These are phyloP conservation scores for Beroe ovata DNA, from an alignment of 37 sponge, comb jelly and placozoan species.

Conservation along the genomic window DNA sequence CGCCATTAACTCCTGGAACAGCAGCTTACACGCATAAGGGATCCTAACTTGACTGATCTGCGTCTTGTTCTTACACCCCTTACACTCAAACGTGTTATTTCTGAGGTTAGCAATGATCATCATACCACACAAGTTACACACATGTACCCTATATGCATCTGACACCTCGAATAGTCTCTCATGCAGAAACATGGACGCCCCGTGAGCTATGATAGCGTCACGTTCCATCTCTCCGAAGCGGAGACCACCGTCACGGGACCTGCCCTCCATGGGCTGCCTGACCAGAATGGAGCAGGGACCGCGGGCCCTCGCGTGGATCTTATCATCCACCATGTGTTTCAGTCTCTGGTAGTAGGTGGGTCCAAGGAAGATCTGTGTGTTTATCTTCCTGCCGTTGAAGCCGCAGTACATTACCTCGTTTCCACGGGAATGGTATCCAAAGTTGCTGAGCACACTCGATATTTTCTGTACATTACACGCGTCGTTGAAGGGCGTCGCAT, in stretches of 20 bases:
- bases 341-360: conserved; percentile 99
- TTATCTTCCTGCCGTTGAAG: conserved; percentile 97
- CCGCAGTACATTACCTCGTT: conserved; percentile 99
- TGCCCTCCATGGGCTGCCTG: conserved; percentile 98
- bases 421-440: conserved; percentile 94
- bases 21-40: conserved; percentile 97
- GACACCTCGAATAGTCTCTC: conserved; percentile 93
- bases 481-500: conserved; percentile 99
- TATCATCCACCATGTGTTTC: conserved; percentile 99
- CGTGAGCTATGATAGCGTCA: conserved; percentile 98
- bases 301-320: conserved; percentile 96
- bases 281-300: conserved; percentile 96
- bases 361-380: conserved; percentile 97
- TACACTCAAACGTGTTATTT: conserved; percentile 90
- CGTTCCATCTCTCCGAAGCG: conserved; percentile 99
- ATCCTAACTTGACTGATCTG: conserved; percentile 96
- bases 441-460: conserved; percentile 87
- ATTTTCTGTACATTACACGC: conserved; percentile 99
- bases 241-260: conserved; percentile 97
- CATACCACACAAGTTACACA: conserved; percentile 97
- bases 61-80: conserved; percentile 98
- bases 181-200: conserved; percentile 97
- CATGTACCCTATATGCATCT: conserved; percentile 90
- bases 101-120: conserved; percentile 96
- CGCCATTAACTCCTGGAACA: conserved; percentile 98